phyloP scores from a whole-genome alignment of 2,888 invertebrate species.

The Merodon equestris region DNA sequence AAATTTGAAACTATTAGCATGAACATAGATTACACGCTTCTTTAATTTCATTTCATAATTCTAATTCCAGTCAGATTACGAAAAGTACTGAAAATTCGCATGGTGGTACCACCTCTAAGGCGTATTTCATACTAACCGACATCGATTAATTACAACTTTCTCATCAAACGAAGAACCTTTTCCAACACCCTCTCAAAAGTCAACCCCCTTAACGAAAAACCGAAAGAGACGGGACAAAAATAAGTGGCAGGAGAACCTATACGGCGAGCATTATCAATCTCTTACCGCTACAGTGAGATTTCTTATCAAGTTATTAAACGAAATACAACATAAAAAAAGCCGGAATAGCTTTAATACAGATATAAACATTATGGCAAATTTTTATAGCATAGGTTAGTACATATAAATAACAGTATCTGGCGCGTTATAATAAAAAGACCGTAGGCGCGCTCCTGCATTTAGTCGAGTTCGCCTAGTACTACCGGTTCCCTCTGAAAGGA shows the following conservation, averaged over 20 bases:
- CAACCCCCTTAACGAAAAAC: conserved; percentile 15
- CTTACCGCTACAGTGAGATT: conserved; percentile 40
- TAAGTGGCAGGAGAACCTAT: conserved; percentile 36
- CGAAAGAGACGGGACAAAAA: conserved; percentile 39
- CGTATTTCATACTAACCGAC: not conserved
- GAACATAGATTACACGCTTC: too few species aligned
- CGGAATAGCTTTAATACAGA: conserved; percentile 51
- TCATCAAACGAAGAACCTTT: conserved; percentile 36
- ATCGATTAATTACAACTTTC: not conserved
- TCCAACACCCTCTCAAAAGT: conserved; percentile 9
- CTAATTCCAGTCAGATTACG: too few species aligned
- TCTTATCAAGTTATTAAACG: conserved; percentile 64
- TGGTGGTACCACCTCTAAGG: conserved; percentile 3
- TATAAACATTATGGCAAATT: conserved; percentile 55
- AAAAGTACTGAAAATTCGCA: too few species aligned
- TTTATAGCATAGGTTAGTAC: conserved; percentile 33
- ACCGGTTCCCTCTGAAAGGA: conserved; percentile 22
- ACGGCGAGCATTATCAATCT: conserved; percentile 53
- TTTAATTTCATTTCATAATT: too few species aligned
- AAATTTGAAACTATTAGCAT: too few species aligned
- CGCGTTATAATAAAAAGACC: conserved; percentile 48
- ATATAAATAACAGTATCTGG: conserved; percentile 47
- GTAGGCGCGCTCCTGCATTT: conserved; percentile 44
- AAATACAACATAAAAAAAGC: conserved; percentile 17
- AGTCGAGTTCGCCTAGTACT: conserved; percentile 51